Evolutionary conservation across 2,113 vertebrate genomes (phyloP).

Genomic region (Reinhardtius hippoglossoides): DNA sequence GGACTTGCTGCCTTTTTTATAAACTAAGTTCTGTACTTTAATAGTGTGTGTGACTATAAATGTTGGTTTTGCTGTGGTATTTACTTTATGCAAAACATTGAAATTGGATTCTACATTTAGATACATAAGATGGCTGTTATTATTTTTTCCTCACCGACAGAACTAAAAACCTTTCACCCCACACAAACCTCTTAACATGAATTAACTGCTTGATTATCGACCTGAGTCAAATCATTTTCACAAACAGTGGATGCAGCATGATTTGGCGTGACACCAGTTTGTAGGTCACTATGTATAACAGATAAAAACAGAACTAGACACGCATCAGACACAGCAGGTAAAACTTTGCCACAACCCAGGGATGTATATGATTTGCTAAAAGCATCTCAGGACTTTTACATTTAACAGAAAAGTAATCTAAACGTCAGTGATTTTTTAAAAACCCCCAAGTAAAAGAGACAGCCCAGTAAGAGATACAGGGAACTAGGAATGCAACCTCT

Average conservation of each 20-base stretch:
- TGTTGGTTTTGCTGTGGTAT: too few relatives aligned
- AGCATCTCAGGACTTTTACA: not conserved
- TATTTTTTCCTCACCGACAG: too few relatives aligned
- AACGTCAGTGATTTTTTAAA: not conserved
- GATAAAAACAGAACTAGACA: slow-evolving; percentile 46
- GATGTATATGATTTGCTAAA: not conserved
- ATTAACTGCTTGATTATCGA: too few relatives aligned
- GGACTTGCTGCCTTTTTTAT: too few relatives aligned
- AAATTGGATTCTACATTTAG: too few relatives aligned
- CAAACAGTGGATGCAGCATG: not conserved
- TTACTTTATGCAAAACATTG: too few relatives aligned
- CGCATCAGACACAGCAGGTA: slow-evolving; percentile 1
- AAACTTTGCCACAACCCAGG: not conserved
- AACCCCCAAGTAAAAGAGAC: not conserved
- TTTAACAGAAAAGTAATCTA: slow-evolving; percentile 1
- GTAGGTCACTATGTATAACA: not conserved
- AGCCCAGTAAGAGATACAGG: not conserved
- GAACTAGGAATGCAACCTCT: slow-evolving; percentile 5
- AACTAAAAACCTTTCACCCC: too few relatives aligned
- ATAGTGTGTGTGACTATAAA: too few relatives aligned
- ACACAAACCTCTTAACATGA: too few relatives aligned
- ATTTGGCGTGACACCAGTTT: not conserved
- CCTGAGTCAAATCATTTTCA: too few relatives aligned
- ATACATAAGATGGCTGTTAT: too few relatives aligned
- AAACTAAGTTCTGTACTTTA: too few relatives aligned